A percentile compares a stretch with the other conserved stretches of the same genome.
Conservation (phyloP, 2,113 vertebrate species). For the Chauna torquata region DNA sequence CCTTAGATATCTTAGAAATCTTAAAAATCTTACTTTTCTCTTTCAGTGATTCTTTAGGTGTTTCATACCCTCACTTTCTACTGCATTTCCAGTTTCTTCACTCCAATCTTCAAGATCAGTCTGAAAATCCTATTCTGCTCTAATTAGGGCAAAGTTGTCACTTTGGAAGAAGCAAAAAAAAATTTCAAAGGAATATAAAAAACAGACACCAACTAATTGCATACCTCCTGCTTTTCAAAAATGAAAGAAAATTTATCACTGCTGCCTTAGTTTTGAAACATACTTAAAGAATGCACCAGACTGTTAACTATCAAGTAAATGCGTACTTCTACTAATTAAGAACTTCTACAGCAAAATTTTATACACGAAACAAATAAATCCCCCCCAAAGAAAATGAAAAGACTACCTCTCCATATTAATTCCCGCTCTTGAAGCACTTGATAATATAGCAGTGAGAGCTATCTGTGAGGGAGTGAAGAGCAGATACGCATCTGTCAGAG, state of each 20-base stretch:
- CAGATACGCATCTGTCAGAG: conserved; percentile 88
- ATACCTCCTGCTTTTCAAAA: not conserved
- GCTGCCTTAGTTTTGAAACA: not conserved
- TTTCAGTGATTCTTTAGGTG: not conserved
- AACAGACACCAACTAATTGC: not conserved
- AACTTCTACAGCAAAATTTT: not conserved
- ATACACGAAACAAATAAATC: not conserved
- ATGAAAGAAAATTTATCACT: not conserved
- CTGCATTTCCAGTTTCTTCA: not conserved
- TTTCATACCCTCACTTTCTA: not conserved
- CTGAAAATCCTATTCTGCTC: not conserved
- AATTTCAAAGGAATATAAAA: not conserved
- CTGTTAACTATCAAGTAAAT: not conserved
- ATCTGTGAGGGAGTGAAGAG: conserved; percentile 92
- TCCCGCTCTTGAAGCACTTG: conserved; percentile 88
- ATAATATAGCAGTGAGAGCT: conserved; percentile 88
- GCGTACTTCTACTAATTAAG: not conserved
- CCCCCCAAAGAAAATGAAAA: not conserved
- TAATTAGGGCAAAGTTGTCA: not conserved
- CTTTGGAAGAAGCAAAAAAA: not conserved
- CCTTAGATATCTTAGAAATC: not conserved
- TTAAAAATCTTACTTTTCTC: not conserved
- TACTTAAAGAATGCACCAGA: not conserved
- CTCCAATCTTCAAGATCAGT: not conserved
- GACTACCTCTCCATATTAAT: conserved; percentile 91